Evolutionary conservation across 2,888 invertebrate genomes (phyloP).

Genomic region (Lordiphosa fenestrarum): DNA sequence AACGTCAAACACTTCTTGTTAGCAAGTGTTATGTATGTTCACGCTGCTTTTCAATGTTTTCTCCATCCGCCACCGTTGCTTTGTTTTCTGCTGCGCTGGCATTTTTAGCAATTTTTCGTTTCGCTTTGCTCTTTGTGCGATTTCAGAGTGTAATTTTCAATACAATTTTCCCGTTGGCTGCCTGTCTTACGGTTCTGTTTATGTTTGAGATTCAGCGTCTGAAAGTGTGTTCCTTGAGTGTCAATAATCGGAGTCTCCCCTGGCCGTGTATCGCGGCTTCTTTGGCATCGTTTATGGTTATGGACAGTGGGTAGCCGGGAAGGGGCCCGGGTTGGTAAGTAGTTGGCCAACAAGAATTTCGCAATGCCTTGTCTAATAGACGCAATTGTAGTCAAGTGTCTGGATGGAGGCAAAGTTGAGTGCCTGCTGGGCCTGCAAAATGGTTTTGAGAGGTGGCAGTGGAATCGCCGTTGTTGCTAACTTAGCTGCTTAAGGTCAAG

Average conservation of each 20-base stretch:
- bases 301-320: constrained; percentile 17
- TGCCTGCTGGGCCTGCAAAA: constrained; percentile 1
- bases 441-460: too few relatives aligned
- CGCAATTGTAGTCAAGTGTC: constrained; percentile 56
- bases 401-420: constrained; percentile 33
- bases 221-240: constrained; percentile 32
- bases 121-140: constrained; percentile 3
- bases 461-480: too few relatives aligned
- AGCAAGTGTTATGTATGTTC: constrained; percentile 53
- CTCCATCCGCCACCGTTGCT: constrained; percentile 2
- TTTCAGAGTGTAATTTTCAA: constrained; percentile 41
- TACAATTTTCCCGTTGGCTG: constrained; percentile 34
- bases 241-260: constrained; percentile 29
- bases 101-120: constrained; percentile 16
- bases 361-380: constrained; percentile 43
- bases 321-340: not conserved
- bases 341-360: constrained; percentile 11
- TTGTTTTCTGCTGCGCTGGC: constrained; percentile 53
- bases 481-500: too few relatives aligned
- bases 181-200: constrained; percentile 25
- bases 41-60: constrained; percentile 43
- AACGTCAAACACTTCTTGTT: constrained; percentile 62
- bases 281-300: constrained; percentile 51
- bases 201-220: constrained; percentile 47
- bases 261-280: constrained; percentile 56